Base-by-base conservation (phyloP, 2,888 invertebrate species). In the Stegophylla sp. region DNA sequence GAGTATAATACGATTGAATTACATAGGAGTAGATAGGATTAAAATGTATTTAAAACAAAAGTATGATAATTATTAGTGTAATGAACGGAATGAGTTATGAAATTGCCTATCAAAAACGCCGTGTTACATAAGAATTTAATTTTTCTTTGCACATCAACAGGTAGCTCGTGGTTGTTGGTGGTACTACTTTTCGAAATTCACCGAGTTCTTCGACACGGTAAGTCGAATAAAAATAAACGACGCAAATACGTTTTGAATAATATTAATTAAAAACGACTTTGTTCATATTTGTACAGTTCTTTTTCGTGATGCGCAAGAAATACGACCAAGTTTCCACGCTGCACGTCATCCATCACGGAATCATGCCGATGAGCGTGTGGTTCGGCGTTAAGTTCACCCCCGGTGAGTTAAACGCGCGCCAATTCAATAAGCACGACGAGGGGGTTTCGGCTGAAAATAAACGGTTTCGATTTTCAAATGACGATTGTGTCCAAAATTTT, bases 351-450 rank as follows among this genome's bases (percentile, higher is more conserved):
- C 97, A 97, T 87, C 97, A 97, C 86, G 96, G 96, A 66, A 92
- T 94, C 84, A 97, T 97, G 97, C 97, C 97, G 5, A 90, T 96
- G 87, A 95, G 95, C 12, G 96, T 94, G 75, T 97, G 97, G 97
- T 95, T 94, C 66, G 93, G 93, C 17, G 93, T 95, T 17, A 95
- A 95, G 87, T 97, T 85, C 83, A 85, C 85, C 23, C 85, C 85
- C 64, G 85, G 85, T 85, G 83, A 81, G 81, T 67, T n/a, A n/a
- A n/a, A n/a, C n/a, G n/a, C n/a, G n/a, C n/a, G n/a, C n/a, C n/a
- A n/a, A n/a, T n/a, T n/a, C n/a, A n/a, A n/a, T n/a, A n/a, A n/a
- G n/a, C n/a, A n/a, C n/a, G n/a, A n/a, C n/a, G n/a, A n/a, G n/a
- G n/a, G n/a, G n/a, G n/a, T n/a, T n/a, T n/a, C n/a, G n/a, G n/a